Base-by-base conservation (phyloP, 1,140 invertebrate species). In the Eumeta japonica region DNA sequence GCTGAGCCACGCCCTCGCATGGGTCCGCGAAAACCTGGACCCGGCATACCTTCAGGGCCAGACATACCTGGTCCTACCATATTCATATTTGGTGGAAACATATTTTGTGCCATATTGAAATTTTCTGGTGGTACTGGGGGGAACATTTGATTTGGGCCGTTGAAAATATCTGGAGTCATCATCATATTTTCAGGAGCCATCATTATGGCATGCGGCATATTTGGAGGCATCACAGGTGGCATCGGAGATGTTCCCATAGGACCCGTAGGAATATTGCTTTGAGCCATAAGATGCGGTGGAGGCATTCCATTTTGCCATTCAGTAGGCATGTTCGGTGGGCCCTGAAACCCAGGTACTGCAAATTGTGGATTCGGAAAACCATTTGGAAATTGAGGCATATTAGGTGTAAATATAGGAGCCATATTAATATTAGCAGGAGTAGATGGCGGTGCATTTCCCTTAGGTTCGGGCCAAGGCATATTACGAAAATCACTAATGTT, bases 391-490 rank as follows among this genome's bases (percentile, higher is more conserved):
- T 75, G 75, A 17, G 64, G 54, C 41, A 79, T 74, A 43, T 54
- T 63, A 34, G 70, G 55, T 12, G 72, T 75, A 49, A 79, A 83
- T 45, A 79, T 75, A 19, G 58, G 48, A 20, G 63, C 67, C 15
- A 68, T 55, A 45, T 51, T 70, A 18, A 67, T 48, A 34, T 43
- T 63, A 24, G 16, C 48, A 40, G 60, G 28, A 44, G 37, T 12
- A 58, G 58, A 16, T 30, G 66, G 59, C 13, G 78, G 76, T 7
- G 73, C 72, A 39, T 68, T 77, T 13, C 78, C 82, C 55, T 88
- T 89, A 0, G 89, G 88, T 56, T 90, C 88, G 1, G 89, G 89
- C 89, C 89, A 92, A 2, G 86, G 80, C 50, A 83, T 79, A 29
- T 75, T 75, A 43, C 83, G 81, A 52, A 86, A 87, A 55, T 90